These are phyloP conservation scores for Nematolebias whitei DNA, from an alignment of 2,113 vertebrate genomes.

Conservation along the genomic window DNA sequence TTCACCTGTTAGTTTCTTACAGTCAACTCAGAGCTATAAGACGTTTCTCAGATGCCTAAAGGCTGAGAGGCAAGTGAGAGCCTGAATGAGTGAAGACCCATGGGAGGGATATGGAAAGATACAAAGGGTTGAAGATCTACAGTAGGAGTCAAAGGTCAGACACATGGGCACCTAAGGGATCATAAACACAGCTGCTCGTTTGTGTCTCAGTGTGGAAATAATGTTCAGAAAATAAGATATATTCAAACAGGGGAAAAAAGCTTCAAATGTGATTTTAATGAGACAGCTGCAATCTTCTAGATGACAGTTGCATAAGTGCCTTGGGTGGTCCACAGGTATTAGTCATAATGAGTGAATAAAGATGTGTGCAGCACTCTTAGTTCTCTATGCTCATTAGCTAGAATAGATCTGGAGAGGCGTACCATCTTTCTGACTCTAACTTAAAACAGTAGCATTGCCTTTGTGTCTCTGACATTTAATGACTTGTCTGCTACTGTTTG, in stretches of 20 bases:
- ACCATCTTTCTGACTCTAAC: slow-evolving; percentile 38
- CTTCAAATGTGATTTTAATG: slow-evolving; percentile 73
- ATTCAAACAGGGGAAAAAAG: slow-evolving; percentile 54
- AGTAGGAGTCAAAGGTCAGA: slow-evolving; percentile 60
- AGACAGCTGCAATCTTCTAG: slow-evolving; percentile 61
- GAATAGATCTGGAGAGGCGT: slow-evolving; percentile 53
- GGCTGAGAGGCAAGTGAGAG: slow-evolving; percentile 50
- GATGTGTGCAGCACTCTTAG: slow-evolving; percentile 48
- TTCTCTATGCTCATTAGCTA: slow-evolving; percentile 56
- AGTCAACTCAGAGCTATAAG: slow-evolving; percentile 19
- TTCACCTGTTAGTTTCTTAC: slow-evolving; percentile 38
- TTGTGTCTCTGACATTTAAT: slow-evolving; percentile 45
- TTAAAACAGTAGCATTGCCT: slow-evolving; percentile 25
- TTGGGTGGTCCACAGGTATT: slow-evolving; percentile 67
- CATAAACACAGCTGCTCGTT: slow-evolving; percentile 51
- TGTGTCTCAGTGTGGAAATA: slow-evolving; percentile 48
- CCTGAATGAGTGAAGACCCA: slow-evolving; percentile 48
- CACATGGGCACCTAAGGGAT: slow-evolving; percentile 42
- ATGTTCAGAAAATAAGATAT: slow-evolving; percentile 30
- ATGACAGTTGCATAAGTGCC: slow-evolving; percentile 61
- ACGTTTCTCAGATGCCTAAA: slow-evolving; percentile 38
- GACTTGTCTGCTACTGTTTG: slow-evolving; percentile 38
- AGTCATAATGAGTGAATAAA: slow-evolving; percentile 67
- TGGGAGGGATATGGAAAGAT: slow-evolving; percentile 20
- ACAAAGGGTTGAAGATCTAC: slow-evolving; percentile 43